Evolutionary conservation across 2,888 invertebrate genomes (phyloP).

Genomic region (Drosophila basisetae): DNA sequence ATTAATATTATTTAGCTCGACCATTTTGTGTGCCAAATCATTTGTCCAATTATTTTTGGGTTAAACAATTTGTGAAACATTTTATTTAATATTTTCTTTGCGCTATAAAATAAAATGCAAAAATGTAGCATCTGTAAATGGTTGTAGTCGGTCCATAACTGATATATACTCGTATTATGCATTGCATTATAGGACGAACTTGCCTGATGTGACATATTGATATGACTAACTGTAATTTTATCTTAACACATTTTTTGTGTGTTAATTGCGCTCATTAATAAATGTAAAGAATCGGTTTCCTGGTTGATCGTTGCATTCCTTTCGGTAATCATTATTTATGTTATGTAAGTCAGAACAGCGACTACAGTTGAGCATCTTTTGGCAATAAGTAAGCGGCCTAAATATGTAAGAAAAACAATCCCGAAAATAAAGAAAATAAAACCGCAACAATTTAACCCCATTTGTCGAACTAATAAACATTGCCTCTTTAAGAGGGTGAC

Average conservation of each 20-base stretch:
- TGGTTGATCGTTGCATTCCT: neutral
- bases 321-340: conserved; percentile 21
- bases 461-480: conserved; percentile 53
- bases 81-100: conserved; percentile 19
- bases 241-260: conserved; percentile 6
- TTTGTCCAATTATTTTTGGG: conserved; percentile 32
- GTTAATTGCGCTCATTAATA: conserved; percentile 11
- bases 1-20: conserved; percentile 53
- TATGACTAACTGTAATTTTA: neutral
- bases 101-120: conserved; percentile 5
- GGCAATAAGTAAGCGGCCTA: conserved; percentile 16
- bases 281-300: neutral
- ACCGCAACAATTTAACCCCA: conserved; percentile 34
- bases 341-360: neutral
- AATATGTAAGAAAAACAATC: neutral
- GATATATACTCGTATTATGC: neutral
- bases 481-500: conserved; percentile 27
- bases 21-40: conserved; percentile 28
- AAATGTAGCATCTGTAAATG: neutral
- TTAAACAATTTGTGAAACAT: conserved; percentile 9
- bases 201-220: neutral
- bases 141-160: neutral
- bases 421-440: neutral
- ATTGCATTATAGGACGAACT: neutral
- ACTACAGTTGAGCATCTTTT: conserved; percentile 8